Evolutionary conservation across 2,113 vertebrate genomes (phyloP).

Genomic region (Hippocampus comes): DNA sequence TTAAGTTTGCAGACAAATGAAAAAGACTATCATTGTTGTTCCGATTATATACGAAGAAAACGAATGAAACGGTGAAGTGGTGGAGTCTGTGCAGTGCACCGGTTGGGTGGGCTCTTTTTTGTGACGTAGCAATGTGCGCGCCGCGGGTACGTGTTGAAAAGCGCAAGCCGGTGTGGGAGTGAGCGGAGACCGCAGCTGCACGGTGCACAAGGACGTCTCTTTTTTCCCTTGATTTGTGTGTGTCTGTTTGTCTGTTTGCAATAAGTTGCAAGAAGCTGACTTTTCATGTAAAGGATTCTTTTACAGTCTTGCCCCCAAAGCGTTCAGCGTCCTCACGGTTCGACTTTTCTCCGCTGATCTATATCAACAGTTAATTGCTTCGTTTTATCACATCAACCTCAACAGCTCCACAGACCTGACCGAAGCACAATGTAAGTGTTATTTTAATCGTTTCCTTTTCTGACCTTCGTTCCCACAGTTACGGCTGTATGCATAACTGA

Average conservation of each 20-base stretch:
- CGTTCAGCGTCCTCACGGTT: background rate
- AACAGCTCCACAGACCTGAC: background rate
- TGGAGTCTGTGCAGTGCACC: background rate
- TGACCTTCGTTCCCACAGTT: background rate
- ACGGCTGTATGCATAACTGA: background rate
- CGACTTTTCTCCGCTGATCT: background rate
- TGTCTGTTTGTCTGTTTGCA: background rate
- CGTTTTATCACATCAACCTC: background rate
- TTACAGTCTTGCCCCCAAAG: background rate
- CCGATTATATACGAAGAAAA: background rate
- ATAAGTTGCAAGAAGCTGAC: background rate
- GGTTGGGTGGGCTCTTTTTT: background rate
- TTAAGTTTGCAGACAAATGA: background rate
- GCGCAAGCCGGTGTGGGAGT: background rate
- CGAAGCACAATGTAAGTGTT: conserved; percentile 42
- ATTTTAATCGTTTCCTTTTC: background rate
- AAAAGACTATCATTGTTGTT: background rate
- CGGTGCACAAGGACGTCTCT: background rate
- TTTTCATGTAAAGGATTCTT: conserved; percentile 9
- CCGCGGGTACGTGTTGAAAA: conserved; percentile 21
- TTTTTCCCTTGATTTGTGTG: background rate
- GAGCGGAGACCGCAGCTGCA: background rate
- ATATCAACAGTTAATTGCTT: background rate
- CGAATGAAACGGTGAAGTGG: background rate
- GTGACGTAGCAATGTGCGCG: background rate